Evolutionary conservation across 2,888 invertebrate species (phyloP).

Genomic region (Conus canariensis): DNA sequence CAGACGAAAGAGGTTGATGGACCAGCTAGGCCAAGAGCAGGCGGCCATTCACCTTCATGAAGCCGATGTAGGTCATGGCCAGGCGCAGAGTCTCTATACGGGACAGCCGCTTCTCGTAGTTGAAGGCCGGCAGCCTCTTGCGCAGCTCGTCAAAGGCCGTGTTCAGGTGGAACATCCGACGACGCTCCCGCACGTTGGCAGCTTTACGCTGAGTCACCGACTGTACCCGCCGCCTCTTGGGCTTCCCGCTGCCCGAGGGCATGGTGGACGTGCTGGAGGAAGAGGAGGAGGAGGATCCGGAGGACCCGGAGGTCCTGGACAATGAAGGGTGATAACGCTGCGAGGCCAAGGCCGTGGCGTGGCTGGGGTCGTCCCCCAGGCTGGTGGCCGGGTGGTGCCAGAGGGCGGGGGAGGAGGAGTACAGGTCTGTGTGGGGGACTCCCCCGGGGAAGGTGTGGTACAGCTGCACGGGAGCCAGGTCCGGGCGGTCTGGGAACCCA

Average conservation of each 20-base stretch:
- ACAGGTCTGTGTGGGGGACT: slow-evolving; percentile 18
- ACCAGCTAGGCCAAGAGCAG: too few species aligned
- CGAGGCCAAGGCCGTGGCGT: slow-evolving; percentile 6
- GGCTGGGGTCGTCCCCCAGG: slow-evolving; percentile 27
- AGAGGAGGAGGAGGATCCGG: slow-evolving; percentile 18
- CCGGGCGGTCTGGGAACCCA: slow-evolving; percentile 21
- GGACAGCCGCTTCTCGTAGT: slow-evolving; percentile 73
- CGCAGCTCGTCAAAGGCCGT: slow-evolving; percentile 72
- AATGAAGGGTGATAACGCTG: slow-evolving; percentile 21
- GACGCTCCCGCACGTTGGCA: slow-evolving; percentile 72
- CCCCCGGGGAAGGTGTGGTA: slow-evolving; percentile 24
- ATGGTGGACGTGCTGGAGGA: slow-evolving; percentile 22
- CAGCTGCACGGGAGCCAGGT: slow-evolving; percentile 28
- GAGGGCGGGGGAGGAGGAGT: slow-evolving; percentile 35
- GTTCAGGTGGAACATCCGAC: slow-evolving; percentile 73
- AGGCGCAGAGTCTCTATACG: slow-evolving; percentile 90
- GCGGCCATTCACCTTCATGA: slow-evolving; percentile 88
- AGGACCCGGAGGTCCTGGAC: slow-evolving; percentile 17
- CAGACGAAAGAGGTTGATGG: too few species aligned
- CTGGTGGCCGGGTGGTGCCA: slow-evolving; percentile 19
- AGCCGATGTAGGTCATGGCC: slow-evolving; percentile 97
- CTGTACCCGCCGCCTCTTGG: slow-evolving; percentile 67
- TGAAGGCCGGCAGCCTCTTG: slow-evolving; percentile 72
- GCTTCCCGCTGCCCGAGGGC: slow-evolving; percentile 56
- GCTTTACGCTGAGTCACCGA: slow-evolving; percentile 69